Conservation (phyloP, 1,140 invertebrate genomes). For the Micrasema longulum region DNA sequence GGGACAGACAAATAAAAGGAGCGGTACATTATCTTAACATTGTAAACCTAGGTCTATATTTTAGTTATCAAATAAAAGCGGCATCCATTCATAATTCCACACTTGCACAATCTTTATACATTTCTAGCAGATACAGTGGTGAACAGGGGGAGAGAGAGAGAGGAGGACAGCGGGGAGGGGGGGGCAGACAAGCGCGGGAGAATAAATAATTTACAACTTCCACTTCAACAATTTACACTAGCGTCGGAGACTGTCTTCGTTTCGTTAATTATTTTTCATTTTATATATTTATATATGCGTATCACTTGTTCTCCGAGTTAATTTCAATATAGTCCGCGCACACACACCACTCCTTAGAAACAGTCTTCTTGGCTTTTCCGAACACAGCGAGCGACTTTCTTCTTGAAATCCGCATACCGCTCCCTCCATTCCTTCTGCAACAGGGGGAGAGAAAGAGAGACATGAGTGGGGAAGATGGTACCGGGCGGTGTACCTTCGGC, state of each 20-base stretch:
- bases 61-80: conserved; percentile 27
- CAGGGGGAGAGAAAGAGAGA: not conserved
- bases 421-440: conserved; percentile 97
- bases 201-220: conserved; percentile 31
- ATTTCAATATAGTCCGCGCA: conserved; percentile 47
- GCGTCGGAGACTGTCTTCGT: conserved; percentile 38
- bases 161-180: not conserved
- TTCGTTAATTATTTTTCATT: conserved; percentile 33
- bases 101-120: not conserved
- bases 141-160: too few relatives aligned
- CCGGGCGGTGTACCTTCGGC: too few relatives aligned
- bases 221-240: conserved; percentile 26
- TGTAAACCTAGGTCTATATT: conserved; percentile 22
- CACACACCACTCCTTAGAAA: conserved; percentile 69
- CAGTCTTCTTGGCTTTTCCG: conserved; percentile 97
- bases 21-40: conserved; percentile 5
- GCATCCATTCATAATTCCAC: not conserved
- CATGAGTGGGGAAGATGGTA: too few relatives aligned
- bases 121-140: not conserved
- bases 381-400: conserved; percentile 95
- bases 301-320: conserved; percentile 46
- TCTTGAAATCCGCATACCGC: conserved; percentile 94
- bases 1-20: conserved; percentile 11
- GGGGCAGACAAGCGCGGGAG: not conserved
- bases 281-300: conserved; percentile 44